Base-by-base conservation (phyloP, 2,888 invertebrate species). In the Megamerina dolium region DNA sequence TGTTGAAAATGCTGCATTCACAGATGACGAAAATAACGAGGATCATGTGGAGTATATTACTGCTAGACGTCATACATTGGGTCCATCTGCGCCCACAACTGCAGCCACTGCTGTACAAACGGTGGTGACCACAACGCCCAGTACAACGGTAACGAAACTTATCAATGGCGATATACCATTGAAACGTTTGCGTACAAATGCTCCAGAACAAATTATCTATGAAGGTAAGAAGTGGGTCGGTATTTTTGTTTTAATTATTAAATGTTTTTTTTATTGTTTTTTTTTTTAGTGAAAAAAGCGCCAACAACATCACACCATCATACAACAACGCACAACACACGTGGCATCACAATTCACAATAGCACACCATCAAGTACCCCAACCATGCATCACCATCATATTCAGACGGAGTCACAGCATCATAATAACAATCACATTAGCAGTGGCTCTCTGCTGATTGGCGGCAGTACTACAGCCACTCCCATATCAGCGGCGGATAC, bases 131-230 rank as follows among this genome's bases (percentile, higher is more conserved):
- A 43, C 49, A 14, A 36, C 53, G 14, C 50, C 54, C 1, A 34
- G 50, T 13, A 20, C 53, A 3, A 51, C 50, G 4, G 56, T 52
- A 30, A 57, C 58, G 3, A 65, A 67, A 48, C 51, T 65, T 8
- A 64, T 67, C 30, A 67, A 67, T 29, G 68, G 68, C 8, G 68
- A 67, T 36, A 50, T 65, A 43, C 66, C 65, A 4, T 48, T 61
- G 1, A 65, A 65, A 26, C 56, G 65, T 14, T 43, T 66, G 45
- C 57, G 65, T n/a, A 49, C 57, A 2, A 58, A 59, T 32, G 41
- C 49, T 13, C 51, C 61, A 29, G 65, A 67, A 48, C 65, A 63
- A 38, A 65, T 65, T 19, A 59, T 65, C 39, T 65, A 65, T 35
- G 65, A 65, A 51, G 66, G 65, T 65, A 39, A 44, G 44, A n/a